These are phyloP conservation scores for Neolamprologus ventralis DNA, from an alignment of 2,113 vertebrate species.

Conservation along the genomic window DNA sequence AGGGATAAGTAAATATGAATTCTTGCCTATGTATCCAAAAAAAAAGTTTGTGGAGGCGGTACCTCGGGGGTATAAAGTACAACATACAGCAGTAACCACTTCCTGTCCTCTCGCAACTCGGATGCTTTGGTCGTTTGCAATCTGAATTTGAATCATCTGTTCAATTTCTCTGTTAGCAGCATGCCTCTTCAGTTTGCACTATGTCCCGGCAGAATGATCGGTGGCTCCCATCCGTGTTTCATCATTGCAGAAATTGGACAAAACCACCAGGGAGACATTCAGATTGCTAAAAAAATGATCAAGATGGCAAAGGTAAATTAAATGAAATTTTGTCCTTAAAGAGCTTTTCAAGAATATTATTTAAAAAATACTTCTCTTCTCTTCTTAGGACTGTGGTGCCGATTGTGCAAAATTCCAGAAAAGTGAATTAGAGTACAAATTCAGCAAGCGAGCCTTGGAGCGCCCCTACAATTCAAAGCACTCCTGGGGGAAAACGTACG, in stretches of 20 bases:
- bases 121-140: background rate
- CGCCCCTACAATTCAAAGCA: slow-evolving; percentile 82
- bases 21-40: background rate
- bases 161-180: background rate
- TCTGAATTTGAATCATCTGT: background rate
- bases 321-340: background rate
- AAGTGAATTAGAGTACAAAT: slow-evolving; percentile 90
- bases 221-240: slow-evolving; percentile 81
- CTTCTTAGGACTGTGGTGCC: slow-evolving; percentile 84
- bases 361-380: background rate
- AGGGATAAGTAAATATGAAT: background rate
- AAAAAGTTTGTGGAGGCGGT: background rate
- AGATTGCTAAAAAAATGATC: slow-evolving; percentile 89
- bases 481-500: slow-evolving; percentile 91
- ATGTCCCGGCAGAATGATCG: slow-evolving; percentile 80
- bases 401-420: slow-evolving; percentile 99
- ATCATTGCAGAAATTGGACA: slow-evolving; percentile 93
- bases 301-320: slow-evolving; percentile 79
- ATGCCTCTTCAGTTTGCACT: slow-evolving; percentile 83
- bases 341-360: background rate
- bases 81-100: background rate
- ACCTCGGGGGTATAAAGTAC: background rate
- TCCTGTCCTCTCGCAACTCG: background rate
- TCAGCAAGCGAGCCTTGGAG: slow-evolving; percentile 85
- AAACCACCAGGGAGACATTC: slow-evolving; percentile 88